Base-by-base conservation (phyloP, 2,797 vertebrate genomes). In the Rhabdophis nuchalis region DNA sequence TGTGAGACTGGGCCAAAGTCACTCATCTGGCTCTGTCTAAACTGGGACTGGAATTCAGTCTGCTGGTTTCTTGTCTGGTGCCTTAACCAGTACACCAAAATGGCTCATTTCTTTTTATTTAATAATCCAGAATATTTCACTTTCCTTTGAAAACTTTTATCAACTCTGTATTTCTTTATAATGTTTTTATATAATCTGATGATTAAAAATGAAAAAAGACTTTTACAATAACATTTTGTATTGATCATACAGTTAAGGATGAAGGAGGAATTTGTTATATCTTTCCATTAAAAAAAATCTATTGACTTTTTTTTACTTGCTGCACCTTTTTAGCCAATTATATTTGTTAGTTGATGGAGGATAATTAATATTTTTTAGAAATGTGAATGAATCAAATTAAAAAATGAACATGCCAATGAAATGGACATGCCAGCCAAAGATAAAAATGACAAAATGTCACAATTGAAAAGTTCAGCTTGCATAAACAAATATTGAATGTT, bases 321-420 rank as follows among this genome's bases (percentile, higher is more conserved):
- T 46, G 4, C 20, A 25, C 14, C 32, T 53, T 58, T 86, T 86
- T 25, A 86, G 36, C 32, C n/a, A 53, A 68, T 14, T 5, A 32
- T 87, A 82, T 50, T 61, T 92, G 32, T 90, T 86, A 58, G 18
- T 16, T 86, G 53, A 92, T 32, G 50, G 53, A 89, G 8, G 18
- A 29, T 54, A 72, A 54, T 72, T 86, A 58, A 92, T 92, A 54
- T 57, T 77, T 60, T 85, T 87, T 57, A 90, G 50, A 92, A 87
- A 90, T 92, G 41, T 86, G 72, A 92, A 86, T 92, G 82, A 90
- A 86, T 90, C 60, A 89, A 87, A 72, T 92, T 58, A 90, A 53
- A 82, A 90, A 87, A 86, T 32, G 60, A 90, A 89, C n/a, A n/a
- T n/a, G n/a, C n/a, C n/a, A n/a, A 92, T 85, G 88, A 61, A 57